Base-by-base conservation (phyloP, 2,888 invertebrate genomes). In the Dysmachus trigonus region DNA sequence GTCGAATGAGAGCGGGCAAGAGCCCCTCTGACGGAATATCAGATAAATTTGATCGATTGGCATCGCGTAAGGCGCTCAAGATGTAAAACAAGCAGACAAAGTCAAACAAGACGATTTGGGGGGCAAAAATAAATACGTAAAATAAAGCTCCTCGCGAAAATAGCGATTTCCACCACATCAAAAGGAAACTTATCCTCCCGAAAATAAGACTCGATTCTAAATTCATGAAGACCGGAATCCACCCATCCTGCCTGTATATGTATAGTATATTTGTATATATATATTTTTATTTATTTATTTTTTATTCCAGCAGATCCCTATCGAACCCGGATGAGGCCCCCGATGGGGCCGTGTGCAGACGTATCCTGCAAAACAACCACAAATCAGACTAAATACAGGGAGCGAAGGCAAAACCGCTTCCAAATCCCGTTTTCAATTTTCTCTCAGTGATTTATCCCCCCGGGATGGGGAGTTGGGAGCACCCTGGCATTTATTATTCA, bases 401-500 rank as follows among this genome's bases (percentile, higher is more conserved):
- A 72, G 41, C 18, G 51, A 71, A 81, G 73, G 72, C 27, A 62
- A 79, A 86, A 86, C 86, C 86, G 84, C 85, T 86, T 85, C 86
- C 72, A 86, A 86, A 86, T 86, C 85, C 74, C 85, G 53, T 83
- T 86, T 86, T 86, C 86, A 86, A 86, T 86, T 86, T 86, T 86
- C 86, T 85, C 86, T 31, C 85, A 81, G 81, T 86, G 72, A 72
- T 53, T 84, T 74, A 79, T 74, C 62, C 86, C 73, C 86, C 15
- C 51, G 85, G 62, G 86, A 85, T 41, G 35, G 85, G 81, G 79
- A 85, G 79, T 53, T 72, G 85, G 81, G 71, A 86, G 85, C 86
- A 86, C 81, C 85, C 85, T 86, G 86, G 85, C 86, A 85, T 86
- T 85, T 86, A 86, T 86, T 86, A 85, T 86, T 85, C 86, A 86